A percentile compares a stretch with the other conserved stretches of the same genome.
Evolutionary conservation across 1,140 invertebrate species (phyloP).

Genomic region (Hylyphantes graminicola): DNA sequence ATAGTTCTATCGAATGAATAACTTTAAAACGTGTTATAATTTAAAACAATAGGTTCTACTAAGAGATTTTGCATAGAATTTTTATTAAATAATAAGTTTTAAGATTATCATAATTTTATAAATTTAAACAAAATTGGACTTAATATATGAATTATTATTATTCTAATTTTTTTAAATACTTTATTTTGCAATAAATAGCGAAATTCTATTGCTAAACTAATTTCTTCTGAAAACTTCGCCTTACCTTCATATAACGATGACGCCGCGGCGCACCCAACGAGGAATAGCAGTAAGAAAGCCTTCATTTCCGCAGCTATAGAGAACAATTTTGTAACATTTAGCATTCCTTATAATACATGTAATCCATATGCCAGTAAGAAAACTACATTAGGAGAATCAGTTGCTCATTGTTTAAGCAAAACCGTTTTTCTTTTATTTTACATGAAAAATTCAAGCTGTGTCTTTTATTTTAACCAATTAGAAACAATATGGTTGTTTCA

Average conservation of each 20-base stretch:
- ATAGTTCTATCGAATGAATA: too few species aligned
- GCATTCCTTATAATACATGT: not conserved
- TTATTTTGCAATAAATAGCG: not conserved
- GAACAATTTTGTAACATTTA: not conserved
- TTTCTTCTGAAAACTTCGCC: not conserved
- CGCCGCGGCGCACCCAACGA: constrained; percentile 30
- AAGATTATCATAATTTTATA: not conserved
- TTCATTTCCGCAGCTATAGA: constrained; percentile 28
- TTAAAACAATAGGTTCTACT: too few species aligned
- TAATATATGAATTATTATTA: not conserved
- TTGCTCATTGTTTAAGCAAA: too few species aligned
- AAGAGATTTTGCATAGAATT: not conserved
- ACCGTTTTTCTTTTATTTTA: too few species aligned
- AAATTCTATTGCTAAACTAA: not conserved
- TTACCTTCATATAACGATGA: constrained; percentile 26
- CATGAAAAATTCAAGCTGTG: too few species aligned
- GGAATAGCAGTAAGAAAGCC: constrained; percentile 19
- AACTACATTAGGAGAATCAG: too few species aligned
- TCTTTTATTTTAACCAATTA: too few species aligned
- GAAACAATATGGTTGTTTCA: too few species aligned
- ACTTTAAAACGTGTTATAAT: too few species aligned
- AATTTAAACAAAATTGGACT: not conserved
- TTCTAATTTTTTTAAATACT: not conserved
- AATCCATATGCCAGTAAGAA: too few species aligned
- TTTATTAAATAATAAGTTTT: not conserved